phyloP scores from a whole-genome alignment of 2,888 invertebrate genomes.

The Cryptosula pallasiana region DNA sequence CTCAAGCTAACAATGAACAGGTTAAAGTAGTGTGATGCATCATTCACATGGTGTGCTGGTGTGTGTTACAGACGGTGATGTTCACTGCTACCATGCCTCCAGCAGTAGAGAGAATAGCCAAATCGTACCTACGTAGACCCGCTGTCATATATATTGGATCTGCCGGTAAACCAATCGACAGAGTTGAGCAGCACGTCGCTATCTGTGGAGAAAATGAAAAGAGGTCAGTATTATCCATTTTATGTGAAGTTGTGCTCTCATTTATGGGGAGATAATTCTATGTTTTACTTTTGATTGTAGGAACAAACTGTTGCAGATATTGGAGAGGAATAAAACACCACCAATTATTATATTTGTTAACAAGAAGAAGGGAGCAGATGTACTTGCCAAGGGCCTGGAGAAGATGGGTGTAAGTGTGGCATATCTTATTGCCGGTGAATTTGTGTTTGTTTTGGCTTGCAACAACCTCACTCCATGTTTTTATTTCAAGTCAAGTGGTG shows the following conservation, averaged over 20 bases:
- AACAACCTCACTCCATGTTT: too few species aligned
- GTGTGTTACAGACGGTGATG: conserved; percentile 81
- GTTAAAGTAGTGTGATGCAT: too few species aligned
- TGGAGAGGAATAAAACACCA: conserved; percentile 79
- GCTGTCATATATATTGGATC: conserved; percentile 97
- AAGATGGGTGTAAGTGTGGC: too few species aligned
- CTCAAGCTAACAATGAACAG: too few species aligned
- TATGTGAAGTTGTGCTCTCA: background rate
- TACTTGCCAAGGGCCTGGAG: conserved; percentile 91
- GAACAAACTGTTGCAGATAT: conserved; percentile 88
- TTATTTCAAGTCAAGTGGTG: too few species aligned
- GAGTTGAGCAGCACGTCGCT: conserved; percentile 94
- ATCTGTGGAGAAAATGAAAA: conserved; percentile 94
- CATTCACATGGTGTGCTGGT: too few species aligned
- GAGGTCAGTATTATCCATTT: conserved; percentile 54
- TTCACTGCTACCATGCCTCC: conserved; percentile 99
- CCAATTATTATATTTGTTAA: conserved; percentile 99
- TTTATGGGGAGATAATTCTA: background rate
- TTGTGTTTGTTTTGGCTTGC: too few species aligned
- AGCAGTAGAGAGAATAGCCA: conserved; percentile 90
- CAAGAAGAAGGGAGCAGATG: conserved; percentile 99
- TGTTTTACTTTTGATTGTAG: conserved; percentile 33
- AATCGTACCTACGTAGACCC: conserved; percentile 88
- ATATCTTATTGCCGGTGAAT: too few species aligned
- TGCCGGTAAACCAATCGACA: conserved; percentile 91